Evolutionary conservation across 2,797 vertebrate species (phyloP), one percentile per base, ranked within the genome.

Genomic region (Holocentrus rufus): DNA sequence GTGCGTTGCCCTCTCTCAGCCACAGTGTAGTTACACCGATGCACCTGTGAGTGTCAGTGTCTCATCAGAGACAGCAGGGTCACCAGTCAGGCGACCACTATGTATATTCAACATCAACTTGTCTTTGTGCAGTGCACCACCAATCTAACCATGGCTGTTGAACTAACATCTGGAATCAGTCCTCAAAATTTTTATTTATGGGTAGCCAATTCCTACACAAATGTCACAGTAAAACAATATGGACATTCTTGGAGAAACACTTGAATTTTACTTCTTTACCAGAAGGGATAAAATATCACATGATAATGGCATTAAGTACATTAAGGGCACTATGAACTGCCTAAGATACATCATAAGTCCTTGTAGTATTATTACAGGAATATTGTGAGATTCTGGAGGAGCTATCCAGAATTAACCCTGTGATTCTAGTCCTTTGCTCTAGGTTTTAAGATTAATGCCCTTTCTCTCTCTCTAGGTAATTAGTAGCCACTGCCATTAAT

Each of bases 401-500:
- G 44, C 25, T 59, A 66, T 58, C 60, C 34, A 70, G 39, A 79
- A 88, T 85, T 77, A 85, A 87, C 77, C 73, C 65, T 46, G 17
- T 20, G n/a, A n/a, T n/a, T n/a, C n/a, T n/a, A n/a, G n/a, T n/a
- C n/a, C n/a, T n/a, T 73, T 69, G 76, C 76, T 76, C 69, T 67
- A 80, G 69, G 59, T 53, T 77, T 69, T 39, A 83, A 88, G 84
- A 90, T 89, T 81, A 86, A 90, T 90, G 81, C 27, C 52, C 56
- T 72, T 59, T 73, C 49, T 69, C 60, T 72, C 59, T 64, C 49
- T 85, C 77, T 86, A 72, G 83, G 83, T 89, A 92, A 90, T 92
- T 92, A 90, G 84, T 65, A 74, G 63, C 77, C 75, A 34, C 57
- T 46, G 52, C 56, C 82, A 85, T 85, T 88, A 88, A 87, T 85